Conservation (phyloP, 2,888 invertebrate species). For the Agrilus cyanescens region DNA sequence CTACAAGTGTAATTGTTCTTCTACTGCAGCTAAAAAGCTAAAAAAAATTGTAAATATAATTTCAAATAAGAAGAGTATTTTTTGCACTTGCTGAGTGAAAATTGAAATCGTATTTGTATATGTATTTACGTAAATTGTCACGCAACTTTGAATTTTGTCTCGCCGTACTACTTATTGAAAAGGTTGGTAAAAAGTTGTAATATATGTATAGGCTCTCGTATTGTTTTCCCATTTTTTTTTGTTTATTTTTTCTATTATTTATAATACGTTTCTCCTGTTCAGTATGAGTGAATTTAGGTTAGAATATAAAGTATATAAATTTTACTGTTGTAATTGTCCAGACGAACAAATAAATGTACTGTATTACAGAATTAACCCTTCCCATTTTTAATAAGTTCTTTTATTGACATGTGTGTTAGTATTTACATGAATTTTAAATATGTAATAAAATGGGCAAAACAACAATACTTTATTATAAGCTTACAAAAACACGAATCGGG, state of each 20-base stretch:
- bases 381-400: too few relatives aligned
- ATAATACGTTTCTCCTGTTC: constrained; percentile 32
- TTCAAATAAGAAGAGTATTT: too few relatives aligned
- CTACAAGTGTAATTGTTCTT: too few relatives aligned
- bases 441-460: too few relatives aligned
- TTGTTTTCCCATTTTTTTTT: constrained; percentile 33
- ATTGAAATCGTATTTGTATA: constrained; percentile 4
- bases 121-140: too few relatives aligned
- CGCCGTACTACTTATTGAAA: constrained; percentile 23
- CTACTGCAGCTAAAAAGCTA: too few relatives aligned
- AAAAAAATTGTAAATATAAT: too few relatives aligned
- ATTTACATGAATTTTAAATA: too few relatives aligned
- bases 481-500: too few relatives aligned
- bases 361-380: constrained; percentile 20
- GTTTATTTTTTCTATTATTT: constrained; percentile 33
- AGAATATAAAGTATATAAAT: constrained; percentile 33
- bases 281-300: constrained; percentile 30
- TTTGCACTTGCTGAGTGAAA: too few relatives aligned
- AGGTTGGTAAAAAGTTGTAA: constrained; percentile 26
- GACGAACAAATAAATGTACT: constrained; percentile 30
- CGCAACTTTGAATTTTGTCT: constrained; percentile 4
- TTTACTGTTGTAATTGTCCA: constrained; percentile 40
- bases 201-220: constrained; percentile 34
- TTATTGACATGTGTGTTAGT: too few relatives aligned
- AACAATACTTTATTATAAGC: too few relatives aligned